Base-by-base conservation (phyloP, 2,113 vertebrate species). In the Ailuropoda melanoleuca region DNA sequence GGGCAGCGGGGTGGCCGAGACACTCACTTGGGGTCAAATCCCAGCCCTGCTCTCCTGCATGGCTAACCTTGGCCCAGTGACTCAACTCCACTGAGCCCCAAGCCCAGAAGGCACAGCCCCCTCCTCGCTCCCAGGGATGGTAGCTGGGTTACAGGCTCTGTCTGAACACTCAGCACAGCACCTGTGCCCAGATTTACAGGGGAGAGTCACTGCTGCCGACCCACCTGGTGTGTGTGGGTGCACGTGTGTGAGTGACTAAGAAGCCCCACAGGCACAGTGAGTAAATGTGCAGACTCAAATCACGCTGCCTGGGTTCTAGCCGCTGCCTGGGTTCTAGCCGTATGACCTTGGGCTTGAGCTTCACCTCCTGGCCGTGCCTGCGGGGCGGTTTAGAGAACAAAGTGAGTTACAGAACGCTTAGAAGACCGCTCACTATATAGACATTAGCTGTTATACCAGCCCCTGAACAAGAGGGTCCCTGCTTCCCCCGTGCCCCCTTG, bases 401-500 rank as follows among this genome's bases (percentile, higher is more conserved):
- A 53, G 64, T 29, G 50, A 50, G 74, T 37, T 19, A 6, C 17
- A 2, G 13, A 29, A 46, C 3, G 1, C 43, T 17, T 19, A 14
- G 48, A 34, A 21, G 55, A 29, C 43, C 12, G 1, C 34, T n/a
- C 17, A 26, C 58, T 46, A 1, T 6, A 0, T 7, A 19, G 37
- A n/a, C 12, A 0, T 60, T 34, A 24, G 48, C 70, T 34, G 3
- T 58, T 68, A 3, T 43, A 43, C 43, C 6, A 29, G 68, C 34
- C 14, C 29, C 56, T 26, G 14, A 6, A 21, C 75, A 21, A 66
- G 39, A 8, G 6, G 81, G 50, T 53, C 66, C 55, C 17, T 26
- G 13, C 46, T 64, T 86, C 55, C 60, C 3, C 34, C 0, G 0
- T 18, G 24, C 6, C 62, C 34, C 60, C 24, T 48, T 8, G 21